Evolutionary conservation across 2,113 vertebrate genomes (phyloP).

Genomic region (Empidonax alnorum): DNA sequence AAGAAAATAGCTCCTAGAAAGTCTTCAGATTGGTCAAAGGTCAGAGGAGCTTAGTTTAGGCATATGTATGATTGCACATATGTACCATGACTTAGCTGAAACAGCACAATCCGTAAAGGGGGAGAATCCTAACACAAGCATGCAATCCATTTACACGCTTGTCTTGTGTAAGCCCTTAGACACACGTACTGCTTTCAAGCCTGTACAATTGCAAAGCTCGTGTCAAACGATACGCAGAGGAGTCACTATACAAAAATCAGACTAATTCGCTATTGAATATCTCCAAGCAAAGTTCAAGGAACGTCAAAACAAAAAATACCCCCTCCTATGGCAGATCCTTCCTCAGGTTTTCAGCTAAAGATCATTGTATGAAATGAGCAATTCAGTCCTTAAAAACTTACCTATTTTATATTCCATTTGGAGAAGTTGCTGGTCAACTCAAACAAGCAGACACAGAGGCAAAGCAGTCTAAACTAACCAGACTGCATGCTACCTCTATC

Average conservation of each 20-base stretch:
- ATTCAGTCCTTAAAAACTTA: neutral
- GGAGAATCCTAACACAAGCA: neutral
- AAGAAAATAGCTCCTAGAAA: neutral
- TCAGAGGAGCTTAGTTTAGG: neutral
- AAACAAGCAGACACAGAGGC: neutral
- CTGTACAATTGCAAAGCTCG: neutral
- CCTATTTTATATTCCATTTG: neutral
- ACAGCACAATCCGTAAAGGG: neutral
- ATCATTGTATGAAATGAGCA: neutral
- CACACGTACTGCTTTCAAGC: neutral
- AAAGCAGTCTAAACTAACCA: neutral
- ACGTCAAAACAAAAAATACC: neutral
- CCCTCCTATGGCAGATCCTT: neutral
- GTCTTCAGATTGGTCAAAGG: neutral
- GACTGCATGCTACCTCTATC: neutral
- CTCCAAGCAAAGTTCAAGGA: neutral
- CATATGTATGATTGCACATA: neutral
- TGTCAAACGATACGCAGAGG: neutral
- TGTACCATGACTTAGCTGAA: neutral
- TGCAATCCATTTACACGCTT: constrained; percentile 16
- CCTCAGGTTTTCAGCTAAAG: neutral
- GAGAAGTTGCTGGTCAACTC: neutral
- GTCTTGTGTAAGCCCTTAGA: neutral
- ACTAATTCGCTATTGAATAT: neutral
- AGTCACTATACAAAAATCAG: neutral